A percentile compares a stretch with the other conserved stretches of the same genome.
phyloP scores from a whole-genome alignment of 2,797 vertebrate genomes.

The Alauda arvensis region DNA sequence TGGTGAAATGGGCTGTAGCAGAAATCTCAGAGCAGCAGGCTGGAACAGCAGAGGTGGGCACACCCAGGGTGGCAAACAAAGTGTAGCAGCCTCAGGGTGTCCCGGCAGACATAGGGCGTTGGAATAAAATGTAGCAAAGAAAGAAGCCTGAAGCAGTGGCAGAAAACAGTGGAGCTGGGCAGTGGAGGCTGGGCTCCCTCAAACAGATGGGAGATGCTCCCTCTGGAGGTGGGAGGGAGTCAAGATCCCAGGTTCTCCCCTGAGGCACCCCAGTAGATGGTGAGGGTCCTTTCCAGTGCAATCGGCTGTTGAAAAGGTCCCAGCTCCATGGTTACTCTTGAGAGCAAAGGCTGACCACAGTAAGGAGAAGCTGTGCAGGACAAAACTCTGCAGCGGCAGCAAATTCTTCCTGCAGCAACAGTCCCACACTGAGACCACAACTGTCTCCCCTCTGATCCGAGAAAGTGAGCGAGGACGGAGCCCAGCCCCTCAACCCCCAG shows the following conservation, averaged over 20 bases:
- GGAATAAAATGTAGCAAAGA: not conserved
- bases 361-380: not conserved
- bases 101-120: accelerated
- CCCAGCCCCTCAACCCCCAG: too few relatives aligned
- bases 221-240: not conserved
- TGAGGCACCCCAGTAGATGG: accelerated
- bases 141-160: not conserved
- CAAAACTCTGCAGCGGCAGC: accelerated
- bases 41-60: not conserved
- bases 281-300: not conserved
- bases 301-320: not conserved
- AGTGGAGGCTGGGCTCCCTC: accelerated
- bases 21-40: not conserved
- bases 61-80: not conserved
- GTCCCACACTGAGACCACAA: accelerated
- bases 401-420: not conserved
- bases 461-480: too few relatives aligned
- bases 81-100: not conserved
- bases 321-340: too few relatives aligned
- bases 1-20: not conserved
- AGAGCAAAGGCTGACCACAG: accelerated
- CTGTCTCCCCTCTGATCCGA: not conserved
- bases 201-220: accelerated
- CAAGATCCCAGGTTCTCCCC: not conserved
- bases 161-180: not conserved